Evolutionary conservation across 2,888 invertebrate genomes (phyloP), one percentile per base, ranked within the genome.

Genomic region (Conomelus anceps): DNA sequence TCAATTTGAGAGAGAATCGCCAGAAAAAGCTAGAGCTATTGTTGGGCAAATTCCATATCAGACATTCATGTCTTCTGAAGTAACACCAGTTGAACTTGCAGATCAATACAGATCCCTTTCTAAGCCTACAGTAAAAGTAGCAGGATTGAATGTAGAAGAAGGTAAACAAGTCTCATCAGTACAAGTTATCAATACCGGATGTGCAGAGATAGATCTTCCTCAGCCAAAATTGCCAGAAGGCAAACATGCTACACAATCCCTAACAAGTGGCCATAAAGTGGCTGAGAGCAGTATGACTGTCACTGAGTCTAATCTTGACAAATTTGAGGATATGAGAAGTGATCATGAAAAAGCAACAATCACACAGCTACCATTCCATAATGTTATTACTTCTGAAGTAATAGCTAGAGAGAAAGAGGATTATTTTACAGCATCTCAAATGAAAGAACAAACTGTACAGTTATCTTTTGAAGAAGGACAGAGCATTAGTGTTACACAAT

Each of bases 311-410:
- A 92, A 92, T 84, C 92, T 93, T 7, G 93, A 91, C 13, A 91
- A 92, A 85, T 92, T 93, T 22, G 89, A 91, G 84, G 34, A 90
- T 9, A 88, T 92, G 0, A 93, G 93, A 92, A 92, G 93, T 22
- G 92, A 92, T 26, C 91, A 92, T 91, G 94, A 93, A 11, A 93
- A 93, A 88, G 93, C 95, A 1, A 93, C 92, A 89, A 90, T 94
- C 86, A 94, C 94, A 63, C 95, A 93, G 92, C 92, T 92, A 91
- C 94, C 92, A 0, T 92, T 94, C 84, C 94, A 94, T 92, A 92
- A 94, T 90, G 90, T 94, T 0, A 93, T 93, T 41, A 93, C 93
- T 92, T 94, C 92, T 17, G 93, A 94, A 92, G 92, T 93, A 23
- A 88, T 92, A 13, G 91, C 93, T 3, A 92, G 92, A 91, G 94